These are phyloP conservation scores for Peromyscus aztecus DNA, from an alignment of 2,797 vertebrate genomes.

Conservation along the genomic window DNA sequence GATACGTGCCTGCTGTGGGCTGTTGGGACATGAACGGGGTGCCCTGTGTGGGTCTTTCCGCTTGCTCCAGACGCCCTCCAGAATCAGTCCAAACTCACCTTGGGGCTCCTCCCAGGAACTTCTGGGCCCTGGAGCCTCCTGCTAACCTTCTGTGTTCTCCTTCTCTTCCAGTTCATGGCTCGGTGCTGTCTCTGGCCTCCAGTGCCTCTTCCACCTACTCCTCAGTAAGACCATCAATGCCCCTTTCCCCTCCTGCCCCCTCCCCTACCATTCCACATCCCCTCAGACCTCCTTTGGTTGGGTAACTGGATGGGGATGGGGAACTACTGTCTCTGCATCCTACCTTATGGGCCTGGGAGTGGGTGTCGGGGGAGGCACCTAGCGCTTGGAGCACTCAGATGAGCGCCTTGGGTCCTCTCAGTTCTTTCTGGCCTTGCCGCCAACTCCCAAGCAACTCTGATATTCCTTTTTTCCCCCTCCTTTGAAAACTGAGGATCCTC, in stretches of 20 bases:
- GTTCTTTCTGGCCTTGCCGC: conserved; percentile 78
- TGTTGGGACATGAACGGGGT: not conserved
- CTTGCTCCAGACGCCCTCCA: conserved; percentile 60
- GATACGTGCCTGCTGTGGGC: conserved; percentile 4
- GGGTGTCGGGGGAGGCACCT: not conserved
- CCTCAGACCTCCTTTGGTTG: not conserved
- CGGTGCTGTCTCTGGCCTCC: conserved; percentile 97
- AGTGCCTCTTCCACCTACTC: conserved; percentile 97
- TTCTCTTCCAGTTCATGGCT: conserved; percentile 95
- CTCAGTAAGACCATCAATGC: conserved; percentile 92
- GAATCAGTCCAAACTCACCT: conserved; percentile 26
- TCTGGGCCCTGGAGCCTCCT: not conserved
- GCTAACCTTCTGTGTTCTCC: conserved; percentile 70
- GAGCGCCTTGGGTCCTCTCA: not conserved
- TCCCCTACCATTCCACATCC: not conserved
- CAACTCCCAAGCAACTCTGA: not conserved
- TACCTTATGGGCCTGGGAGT: not conserved
- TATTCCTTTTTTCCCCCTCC: not conserved
- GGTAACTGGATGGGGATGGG: conserved; percentile 31
- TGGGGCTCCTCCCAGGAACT: not conserved
- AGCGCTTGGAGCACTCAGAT: not conserved
- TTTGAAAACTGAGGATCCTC: conserved; percentile 2
- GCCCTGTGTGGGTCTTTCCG: not conserved
- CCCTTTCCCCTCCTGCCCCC: rapidly evolving
- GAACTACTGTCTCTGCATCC: not conserved